Evolutionary conservation across 2,113 vertebrate genomes (phyloP).

Genomic region (Bothrops jararaca): DNA sequence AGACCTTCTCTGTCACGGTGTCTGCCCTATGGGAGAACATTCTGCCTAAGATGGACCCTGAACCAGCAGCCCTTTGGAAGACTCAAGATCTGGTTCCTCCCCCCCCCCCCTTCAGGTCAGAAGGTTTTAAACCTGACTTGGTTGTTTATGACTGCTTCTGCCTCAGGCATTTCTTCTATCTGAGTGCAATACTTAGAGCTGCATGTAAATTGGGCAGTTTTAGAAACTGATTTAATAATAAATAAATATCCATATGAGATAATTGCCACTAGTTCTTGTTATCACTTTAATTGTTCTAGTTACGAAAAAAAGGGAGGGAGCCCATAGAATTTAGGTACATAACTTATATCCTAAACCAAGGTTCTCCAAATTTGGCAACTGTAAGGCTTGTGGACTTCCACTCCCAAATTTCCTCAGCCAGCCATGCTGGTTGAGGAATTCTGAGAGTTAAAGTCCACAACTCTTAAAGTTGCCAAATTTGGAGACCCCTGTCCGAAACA

Average conservation of each 20-base stretch:
- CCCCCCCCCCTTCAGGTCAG: neutral
- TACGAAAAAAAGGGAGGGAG: neutral
- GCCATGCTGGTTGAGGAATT: too few species aligned
- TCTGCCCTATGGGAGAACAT: neutral
- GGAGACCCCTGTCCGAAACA: neutral
- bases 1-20: neutral
- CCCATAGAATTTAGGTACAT: neutral
- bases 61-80: neutral
- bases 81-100: neutral
- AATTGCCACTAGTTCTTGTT: neutral
- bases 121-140: neutral
- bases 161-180: neutral
- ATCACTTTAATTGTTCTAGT: neutral
- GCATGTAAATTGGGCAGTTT: neutral
- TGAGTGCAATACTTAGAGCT: neutral
- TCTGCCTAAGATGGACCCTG: neutral
- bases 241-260: neutral
- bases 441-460: too few species aligned
- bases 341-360: neutral
- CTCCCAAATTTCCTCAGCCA: too few species aligned
- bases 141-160: neutral
- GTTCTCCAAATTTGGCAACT: too few species aligned
- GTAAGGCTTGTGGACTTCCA: too few species aligned
- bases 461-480: too few species aligned
- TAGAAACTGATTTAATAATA: neutral